These are phyloP conservation scores for Sebastiscus albofasciatus DNA, from an alignment of 2,797 vertebrate genomes.

Conservation along the genomic window DNA sequence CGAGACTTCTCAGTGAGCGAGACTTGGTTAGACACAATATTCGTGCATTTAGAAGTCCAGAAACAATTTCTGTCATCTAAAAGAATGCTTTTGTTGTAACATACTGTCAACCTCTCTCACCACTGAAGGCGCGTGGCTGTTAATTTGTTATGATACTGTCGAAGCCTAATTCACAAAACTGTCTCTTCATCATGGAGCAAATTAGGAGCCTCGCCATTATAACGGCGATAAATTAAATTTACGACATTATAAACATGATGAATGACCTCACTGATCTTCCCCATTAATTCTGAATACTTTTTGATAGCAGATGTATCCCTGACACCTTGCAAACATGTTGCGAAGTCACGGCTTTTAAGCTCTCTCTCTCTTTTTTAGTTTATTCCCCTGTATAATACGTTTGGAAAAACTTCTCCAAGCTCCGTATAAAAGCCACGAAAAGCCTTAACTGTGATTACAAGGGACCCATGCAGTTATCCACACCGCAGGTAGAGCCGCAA, in stretches of 20 bases:
- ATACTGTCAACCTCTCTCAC: background rate
- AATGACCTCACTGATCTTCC: conserved; percentile 2
- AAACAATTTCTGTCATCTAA: conserved; percentile 5
- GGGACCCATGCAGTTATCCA: background rate
- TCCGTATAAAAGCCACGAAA: background rate
- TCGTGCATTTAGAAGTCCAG: background rate
- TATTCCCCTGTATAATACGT: background rate
- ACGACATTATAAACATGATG: conserved; percentile 23
- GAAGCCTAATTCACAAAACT: conserved; percentile 15
- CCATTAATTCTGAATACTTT: conserved; percentile 7
- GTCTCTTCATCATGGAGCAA: conserved; percentile 25
- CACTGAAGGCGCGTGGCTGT: background rate
- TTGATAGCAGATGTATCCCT: background rate
- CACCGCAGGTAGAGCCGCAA: background rate
- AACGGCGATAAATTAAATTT: conserved; percentile 17
- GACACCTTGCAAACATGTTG: background rate
- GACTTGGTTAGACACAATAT: background rate
- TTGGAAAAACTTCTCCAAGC: background rate
- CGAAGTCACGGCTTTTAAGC: conserved; percentile 13
- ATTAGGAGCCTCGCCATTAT: conserved; percentile 21
- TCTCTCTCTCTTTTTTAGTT: background rate
- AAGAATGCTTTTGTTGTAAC: background rate
- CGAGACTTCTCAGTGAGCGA: background rate
- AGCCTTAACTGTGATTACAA: conserved; percentile 3
- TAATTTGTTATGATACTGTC: background rate